phyloP scores from a whole-genome alignment of 2,888 invertebrate species.

The Petrolisthes manimaculis region DNA sequence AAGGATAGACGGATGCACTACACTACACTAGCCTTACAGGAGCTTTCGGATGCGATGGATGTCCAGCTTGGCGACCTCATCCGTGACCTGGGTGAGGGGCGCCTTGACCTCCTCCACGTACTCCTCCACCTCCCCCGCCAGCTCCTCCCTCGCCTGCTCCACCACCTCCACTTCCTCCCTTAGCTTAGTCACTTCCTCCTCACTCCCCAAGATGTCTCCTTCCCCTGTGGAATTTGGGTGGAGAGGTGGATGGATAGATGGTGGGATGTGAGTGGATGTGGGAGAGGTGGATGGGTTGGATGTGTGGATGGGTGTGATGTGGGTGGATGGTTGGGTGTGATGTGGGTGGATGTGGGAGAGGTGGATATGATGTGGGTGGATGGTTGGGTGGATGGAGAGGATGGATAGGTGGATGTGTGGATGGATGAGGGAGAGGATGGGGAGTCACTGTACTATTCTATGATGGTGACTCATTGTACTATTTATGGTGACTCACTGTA shows the following conservation, averaged over 20 bases:
- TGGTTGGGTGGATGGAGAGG: too few species aligned
- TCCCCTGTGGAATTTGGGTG: slow-evolving; percentile 19
- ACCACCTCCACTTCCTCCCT: slow-evolving; percentile 32
- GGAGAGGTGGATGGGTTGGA: too few species aligned
- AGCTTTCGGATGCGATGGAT: slow-evolving; percentile 60
- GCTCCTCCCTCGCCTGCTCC: slow-evolving; percentile 51
- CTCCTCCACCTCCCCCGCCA: slow-evolving; percentile 54
- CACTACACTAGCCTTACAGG: slow-evolving; percentile 40
- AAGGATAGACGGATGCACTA: background rate
- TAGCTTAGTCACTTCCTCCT: slow-evolving; percentile 29
- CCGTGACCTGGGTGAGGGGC: slow-evolving; percentile 38
- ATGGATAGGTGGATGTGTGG: too few species aligned
- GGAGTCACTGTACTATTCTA: background rate
- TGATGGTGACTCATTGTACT: background rate
- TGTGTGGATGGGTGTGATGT: too few species aligned
- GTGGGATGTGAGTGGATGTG: too few species aligned
- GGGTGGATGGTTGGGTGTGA: too few species aligned
- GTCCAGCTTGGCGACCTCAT: slow-evolving; percentile 49
- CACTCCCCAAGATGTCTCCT: slow-evolving; percentile 21
- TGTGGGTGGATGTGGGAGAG: too few species aligned
- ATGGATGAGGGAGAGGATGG: too few species aligned
- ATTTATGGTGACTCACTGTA: background rate
- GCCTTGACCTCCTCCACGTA: slow-evolving; percentile 54
- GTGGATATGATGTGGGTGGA: too few species aligned
- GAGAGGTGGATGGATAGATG: too few species aligned